A percentile compares a stretch with the other conserved stretches of the same genome.
Evolutionary conservation across 2,797 vertebrate species (phyloP).

Genomic region (Heliangelus exortis): DNA sequence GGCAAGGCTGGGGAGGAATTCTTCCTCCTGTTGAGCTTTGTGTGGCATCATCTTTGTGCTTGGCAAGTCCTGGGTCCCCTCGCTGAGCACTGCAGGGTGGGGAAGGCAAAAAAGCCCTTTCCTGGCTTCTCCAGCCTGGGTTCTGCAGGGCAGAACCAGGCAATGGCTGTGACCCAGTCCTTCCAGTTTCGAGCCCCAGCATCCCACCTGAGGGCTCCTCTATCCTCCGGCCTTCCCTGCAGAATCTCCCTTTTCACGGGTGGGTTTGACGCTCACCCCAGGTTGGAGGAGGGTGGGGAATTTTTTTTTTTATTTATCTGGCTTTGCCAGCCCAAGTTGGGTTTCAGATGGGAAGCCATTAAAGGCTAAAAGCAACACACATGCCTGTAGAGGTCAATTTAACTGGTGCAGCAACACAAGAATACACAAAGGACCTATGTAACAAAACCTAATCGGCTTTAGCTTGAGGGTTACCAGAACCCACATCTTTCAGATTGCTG

Average conservation of each 20-base stretch:
- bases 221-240: neutral
- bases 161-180: neutral
- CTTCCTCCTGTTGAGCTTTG: neutral
- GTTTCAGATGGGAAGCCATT: slow-evolving; percentile 67
- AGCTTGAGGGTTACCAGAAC: slow-evolving; percentile 73
- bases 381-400: slow-evolving; percentile 74
- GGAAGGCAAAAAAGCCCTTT: neutral
- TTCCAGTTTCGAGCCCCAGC: slow-evolving; percentile 16
- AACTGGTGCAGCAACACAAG: slow-evolving; percentile 64
- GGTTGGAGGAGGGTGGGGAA: neutral
- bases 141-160: neutral
- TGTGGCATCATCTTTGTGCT: neutral
- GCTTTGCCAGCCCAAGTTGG: slow-evolving; percentile 6
- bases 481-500: slow-evolving; percentile 63
- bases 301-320: neutral
- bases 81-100: neutral
- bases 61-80: neutral
- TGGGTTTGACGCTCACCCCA: neutral
- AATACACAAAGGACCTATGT: slow-evolving; percentile 74
- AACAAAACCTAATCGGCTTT: slow-evolving; percentile 74
- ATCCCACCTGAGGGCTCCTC: neutral
- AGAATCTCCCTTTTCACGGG: neutral
- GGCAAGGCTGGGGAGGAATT: neutral
- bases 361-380: slow-evolving; percentile 53
- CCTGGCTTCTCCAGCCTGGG: no score